Base-by-base conservation (phyloP, 2,888 invertebrate species). In the Tricholauxania praeusta region DNA sequence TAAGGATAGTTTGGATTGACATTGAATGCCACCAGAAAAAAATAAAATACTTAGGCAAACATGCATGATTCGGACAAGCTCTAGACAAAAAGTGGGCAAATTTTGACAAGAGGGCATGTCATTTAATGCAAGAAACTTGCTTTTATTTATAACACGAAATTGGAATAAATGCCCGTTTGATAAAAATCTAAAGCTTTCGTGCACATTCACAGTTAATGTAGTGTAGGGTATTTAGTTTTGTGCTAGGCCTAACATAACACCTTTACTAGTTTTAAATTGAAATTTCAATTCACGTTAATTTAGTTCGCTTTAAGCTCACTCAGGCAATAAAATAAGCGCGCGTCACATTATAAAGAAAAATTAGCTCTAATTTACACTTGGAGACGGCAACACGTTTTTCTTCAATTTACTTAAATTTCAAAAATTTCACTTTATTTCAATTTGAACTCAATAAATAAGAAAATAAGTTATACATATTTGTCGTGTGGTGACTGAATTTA, bases 291-390 rank as follows among this genome's bases (percentile, higher is more conserved):
- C 48, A 48, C 63, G 49, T 60, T 69, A 47, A 39, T 39, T 10
- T 39, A 72, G 71, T 72, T 60, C 67, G 32, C 53, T 72, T 62
- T 68, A 65, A 62, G 66, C 67, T 7, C 39, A 39, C 10, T 39
- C 39, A 64, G 55, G 49, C 57, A 71, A 62, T 53, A 67, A 73
- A 67, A 72, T 53, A 64, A 59, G 17, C 67, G 63, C 28, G 32
- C 60, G 57, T 28, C 57, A 51, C 57, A 51, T 12, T 22, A 51
- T 63, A 60, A 71, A 52, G 57, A 71, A 59, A 71, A 72, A 75
- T 72, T 72, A 74, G 52, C 67, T 71, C 71, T 72, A 74, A 73
- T 76, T 74, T 73, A 70, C 73, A 75, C 69, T 14, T n/a, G 22
- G 52, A 22, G 53, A 57, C 52, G 22, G 53, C 49, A 73, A 72